Base-by-base conservation (phyloP, 2,888 invertebrate genomes). In the Noctua janthina region DNA sequence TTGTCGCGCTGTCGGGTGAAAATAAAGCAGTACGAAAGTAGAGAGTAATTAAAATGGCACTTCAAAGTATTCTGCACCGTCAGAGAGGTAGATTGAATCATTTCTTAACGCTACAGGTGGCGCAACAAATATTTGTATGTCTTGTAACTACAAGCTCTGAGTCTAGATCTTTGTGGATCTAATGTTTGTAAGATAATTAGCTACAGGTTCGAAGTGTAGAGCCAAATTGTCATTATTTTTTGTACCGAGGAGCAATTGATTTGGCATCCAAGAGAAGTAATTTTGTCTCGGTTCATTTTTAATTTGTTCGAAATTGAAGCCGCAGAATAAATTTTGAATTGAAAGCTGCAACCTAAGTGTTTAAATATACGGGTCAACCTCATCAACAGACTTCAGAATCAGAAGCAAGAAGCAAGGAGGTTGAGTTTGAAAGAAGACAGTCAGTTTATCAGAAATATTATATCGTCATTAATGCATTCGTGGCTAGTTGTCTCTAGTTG, bases 91-190 rank as follows among this genome's bases (percentile, higher is more conserved):
- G 67, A 78, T 76, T 49, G 76, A 49, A 56, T 78, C 10, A n/a
- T 56, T 78, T 76, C 17, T 56, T 20, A 2, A 20, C 76, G 56
- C 67, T 76, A 56, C 56, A 13, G 78, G 76, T 35, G 67, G 76
- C n/a, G 35, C 15, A n/a, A 56, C 39, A 0, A 67, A 67, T 74
- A 76, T 76, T 46, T 75, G 39, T 66, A 35, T 35, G 35, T 15
- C 17, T 43, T 29, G 15, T n/a, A 46, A 35, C 35, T 46, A 56
- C n/a, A 4, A 6, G 13, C 43, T 54, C n/a, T 20, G 23, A 66
- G 43, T 67, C 54, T 76, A 49, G 20, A 78, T 46, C 13, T 66
- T 74, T 23, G 20, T 20, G 4, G 7, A 51, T n/a, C 29, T 69
- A 54, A 11, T 5, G n/a, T 51, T 51, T 2, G 39, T 11, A 4